A percentile compares a stretch with the other conserved stretches of the same genome.
These are phyloP conservation scores for Timema podura DNA, from an alignment of 2,888 invertebrate species.

Conservation along the genomic window DNA sequence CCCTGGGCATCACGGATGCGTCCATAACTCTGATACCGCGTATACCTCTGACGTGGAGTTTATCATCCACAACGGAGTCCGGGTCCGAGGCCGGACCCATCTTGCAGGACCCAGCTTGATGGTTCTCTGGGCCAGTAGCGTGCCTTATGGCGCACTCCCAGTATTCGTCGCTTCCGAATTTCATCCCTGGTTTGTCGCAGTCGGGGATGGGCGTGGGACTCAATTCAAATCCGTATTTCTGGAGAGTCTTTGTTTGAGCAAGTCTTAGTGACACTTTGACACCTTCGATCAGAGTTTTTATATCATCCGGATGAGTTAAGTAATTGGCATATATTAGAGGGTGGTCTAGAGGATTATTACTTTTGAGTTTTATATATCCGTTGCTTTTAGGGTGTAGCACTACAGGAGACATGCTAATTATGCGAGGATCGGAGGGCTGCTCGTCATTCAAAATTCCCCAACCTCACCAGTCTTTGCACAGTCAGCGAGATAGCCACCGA, in stretches of 20 bases:
- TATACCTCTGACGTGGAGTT: conserved; percentile 61
- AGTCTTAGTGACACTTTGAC: conserved; percentile 56
- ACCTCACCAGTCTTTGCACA: conserved; percentile 54
- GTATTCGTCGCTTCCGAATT: conserved; percentile 62
- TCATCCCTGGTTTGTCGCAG: conserved; percentile 45
- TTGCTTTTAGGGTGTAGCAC: conserved; percentile 63
- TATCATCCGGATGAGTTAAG: conserved; percentile 62
- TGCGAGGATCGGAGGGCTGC: conserved; percentile 36
- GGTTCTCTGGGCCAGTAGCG: conserved; percentile 75
- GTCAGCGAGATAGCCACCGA: conserved; percentile 59
- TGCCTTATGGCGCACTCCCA: conserved; percentile 69
- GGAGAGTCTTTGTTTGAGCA: conserved; percentile 51
- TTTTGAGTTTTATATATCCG: conserved; percentile 59
- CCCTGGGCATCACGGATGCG: conserved; percentile 58
- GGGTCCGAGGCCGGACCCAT: conserved; percentile 71
- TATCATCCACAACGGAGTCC: conserved; percentile 69
- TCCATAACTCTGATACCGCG: conserved; percentile 53
- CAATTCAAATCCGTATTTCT: conserved; percentile 56
- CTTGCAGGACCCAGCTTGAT: conserved; percentile 77
- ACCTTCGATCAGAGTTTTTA: conserved; percentile 59
- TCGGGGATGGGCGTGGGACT: conserved; percentile 49
- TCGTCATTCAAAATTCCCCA: conserved; percentile 45
- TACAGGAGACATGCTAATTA: conserved; percentile 53
- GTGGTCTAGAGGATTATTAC: conserved; percentile 61
- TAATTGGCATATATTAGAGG: conserved; percentile 79